phyloP scores from a whole-genome alignment of 2,113 vertebrate genomes.

The Pomatostomus ruficeps region DNA sequence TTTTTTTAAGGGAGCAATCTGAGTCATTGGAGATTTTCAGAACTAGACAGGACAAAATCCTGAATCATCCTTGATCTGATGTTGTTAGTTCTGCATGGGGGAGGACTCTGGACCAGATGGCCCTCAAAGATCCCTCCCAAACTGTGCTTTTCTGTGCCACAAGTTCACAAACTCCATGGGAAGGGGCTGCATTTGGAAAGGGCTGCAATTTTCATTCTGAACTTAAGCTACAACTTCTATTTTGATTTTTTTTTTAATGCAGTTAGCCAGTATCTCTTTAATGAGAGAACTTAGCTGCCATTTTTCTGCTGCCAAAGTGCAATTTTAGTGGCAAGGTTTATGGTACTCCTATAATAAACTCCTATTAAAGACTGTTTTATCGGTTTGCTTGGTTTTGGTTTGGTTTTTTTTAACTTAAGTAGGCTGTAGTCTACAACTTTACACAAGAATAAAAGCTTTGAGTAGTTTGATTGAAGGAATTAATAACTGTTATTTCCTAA shows the following conservation, averaged over 20 bases:
- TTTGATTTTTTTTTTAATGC: background rate
- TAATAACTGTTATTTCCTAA: conserved; percentile 46
- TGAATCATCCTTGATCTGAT: background rate
- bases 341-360: background rate
- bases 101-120: background rate
- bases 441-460: background rate
- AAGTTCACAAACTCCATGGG: background rate
- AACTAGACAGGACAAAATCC: background rate
- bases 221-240: background rate
- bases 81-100: background rate
- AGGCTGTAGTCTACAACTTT: background rate
- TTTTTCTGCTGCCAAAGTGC: background rate
- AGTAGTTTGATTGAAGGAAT: background rate
- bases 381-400: background rate
- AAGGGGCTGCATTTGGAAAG: background rate
- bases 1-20: background rate
- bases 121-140: background rate
- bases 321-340: background rate
- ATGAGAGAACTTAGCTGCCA: background rate
- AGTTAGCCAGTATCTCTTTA: background rate
- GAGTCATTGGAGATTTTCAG: background rate
- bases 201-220: background rate
- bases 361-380: background rate
- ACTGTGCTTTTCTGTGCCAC: background rate
- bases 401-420: background rate